Conservation (phyloP, 2,113 vertebrate species). For the Cyanoramphus novaezelandiae region DNA sequence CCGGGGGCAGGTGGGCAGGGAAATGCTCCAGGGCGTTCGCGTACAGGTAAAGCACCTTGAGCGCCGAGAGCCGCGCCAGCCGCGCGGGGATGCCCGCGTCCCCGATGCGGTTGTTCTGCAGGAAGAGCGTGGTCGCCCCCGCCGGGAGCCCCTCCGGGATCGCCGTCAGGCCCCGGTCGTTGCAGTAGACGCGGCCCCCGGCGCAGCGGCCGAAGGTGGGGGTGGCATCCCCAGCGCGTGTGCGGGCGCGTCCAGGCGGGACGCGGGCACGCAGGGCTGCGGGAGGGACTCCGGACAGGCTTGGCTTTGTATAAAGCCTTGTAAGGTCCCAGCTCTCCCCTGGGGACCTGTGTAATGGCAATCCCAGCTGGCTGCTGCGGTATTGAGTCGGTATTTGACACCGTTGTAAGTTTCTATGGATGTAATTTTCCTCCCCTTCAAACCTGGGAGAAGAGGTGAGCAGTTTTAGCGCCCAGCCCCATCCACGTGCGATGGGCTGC, state of each 20-base stretch:
- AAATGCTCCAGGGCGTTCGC: conserved; percentile 92
- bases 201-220: background rate
- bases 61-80: conserved; percentile 45
- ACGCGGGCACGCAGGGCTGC: rapidly evolving
- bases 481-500: rapidly evolving
- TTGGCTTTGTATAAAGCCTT: rapidly evolving
- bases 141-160: conserved; percentile 86
- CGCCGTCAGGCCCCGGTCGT: conserved; percentile 90
- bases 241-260: rapidly evolving
- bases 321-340: background rate
- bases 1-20: conserved; percentile 85
- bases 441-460: background rate
- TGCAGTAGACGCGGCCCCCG: conserved; percentile 88
- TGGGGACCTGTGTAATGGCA: background rate
- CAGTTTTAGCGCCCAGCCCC: rapidly evolving
- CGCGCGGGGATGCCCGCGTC: conserved; percentile 87
- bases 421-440: background rate
- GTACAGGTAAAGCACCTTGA: conserved; percentile 76
- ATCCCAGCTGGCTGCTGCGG: background rate
- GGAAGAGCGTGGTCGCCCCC: conserved; percentile 88
- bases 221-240: background rate
- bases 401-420: background rate
- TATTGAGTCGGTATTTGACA: background rate
- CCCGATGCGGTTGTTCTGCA: conserved; percentile 94
- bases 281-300: rapidly evolving